Base-by-base conservation (phyloP, 2,888 invertebrate genomes). In the Nebria salina region DNA sequence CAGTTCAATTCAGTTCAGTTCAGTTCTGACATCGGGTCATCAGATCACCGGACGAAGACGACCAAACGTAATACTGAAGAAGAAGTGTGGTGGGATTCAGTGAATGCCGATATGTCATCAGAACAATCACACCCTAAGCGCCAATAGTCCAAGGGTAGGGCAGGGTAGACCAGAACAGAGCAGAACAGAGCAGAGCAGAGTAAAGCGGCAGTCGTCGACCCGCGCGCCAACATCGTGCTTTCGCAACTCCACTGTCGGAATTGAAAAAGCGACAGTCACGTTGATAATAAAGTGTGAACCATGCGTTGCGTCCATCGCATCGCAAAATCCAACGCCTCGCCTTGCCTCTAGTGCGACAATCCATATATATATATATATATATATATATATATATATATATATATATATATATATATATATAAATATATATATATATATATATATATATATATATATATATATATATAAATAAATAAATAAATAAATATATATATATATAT, bases 181-280 rank as follows among this genome's bases (percentile, higher is more conserved):
- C 34, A 34, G 34, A 34, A 1, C 34, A 88, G 87, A 70, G 42
- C 68, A 87, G 86, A 87, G 86, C 87, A 86, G 87, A 88, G 88
- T 66, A 43, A 5, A 34, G 43, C 72, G 43, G 41, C 65, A 26
- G 78, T 11, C 78, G 65, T 15, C 41, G 74, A 25, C 20, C 75
- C 65, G 34, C 88, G 88, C 87, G 87, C 88, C 88, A 89, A 89
- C 68, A 76, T 34, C 34, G 54, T 13, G 54, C 54, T 8, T 20
- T 20, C 20, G 20, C 20, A 20, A 20, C 20, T 20, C 20, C 20
- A 41, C 73, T 43, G 73, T 41, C 74, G 75, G 75, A 89, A 89
- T 89, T 89, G 89, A 89, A 89, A 89, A 89, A 88, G 88, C 89
- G 88, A 88, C 88, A 89, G 88, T 88, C 89, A 89, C 89, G 80